phyloP scores from a whole-genome alignment of 2,888 invertebrate species.

The Phanerotoma sp. region DNA sequence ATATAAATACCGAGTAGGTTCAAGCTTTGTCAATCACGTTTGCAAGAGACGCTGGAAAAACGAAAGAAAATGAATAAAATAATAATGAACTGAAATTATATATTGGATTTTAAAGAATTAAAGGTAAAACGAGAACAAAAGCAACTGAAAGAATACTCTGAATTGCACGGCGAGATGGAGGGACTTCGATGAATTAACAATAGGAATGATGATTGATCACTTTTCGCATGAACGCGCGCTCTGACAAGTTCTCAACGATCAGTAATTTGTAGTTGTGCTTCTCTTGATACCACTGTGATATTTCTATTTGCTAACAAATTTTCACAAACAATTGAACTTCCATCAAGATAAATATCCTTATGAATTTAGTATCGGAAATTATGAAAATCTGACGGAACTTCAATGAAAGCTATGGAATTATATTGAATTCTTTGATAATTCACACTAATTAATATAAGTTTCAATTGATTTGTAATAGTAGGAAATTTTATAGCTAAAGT shows the following conservation, averaged over 20 bases:
- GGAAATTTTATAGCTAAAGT: too few relatives aligned
- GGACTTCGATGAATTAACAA: slow-evolving; percentile 37
- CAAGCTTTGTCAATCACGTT: too few relatives aligned
- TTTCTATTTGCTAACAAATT: slow-evolving; percentile 31
- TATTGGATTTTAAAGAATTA: not conserved
- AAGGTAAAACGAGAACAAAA: slow-evolving; percentile 1
- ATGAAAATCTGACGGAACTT: too few relatives aligned
- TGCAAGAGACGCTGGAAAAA: too few relatives aligned
- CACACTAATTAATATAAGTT: too few relatives aligned
- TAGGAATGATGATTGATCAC: slow-evolving; percentile 47
- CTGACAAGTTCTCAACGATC: slow-evolving; percentile 31
- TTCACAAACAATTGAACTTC: not conserved
- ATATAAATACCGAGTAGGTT: too few relatives aligned
- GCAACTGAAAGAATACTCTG: not conserved
- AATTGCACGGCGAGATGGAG: slow-evolving; percentile 7
- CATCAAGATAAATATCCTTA: not conserved
- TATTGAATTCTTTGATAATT: too few relatives aligned
- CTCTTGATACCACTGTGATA: slow-evolving; percentile 28
- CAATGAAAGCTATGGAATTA: too few relatives aligned
- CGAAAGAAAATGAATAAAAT: too few relatives aligned
- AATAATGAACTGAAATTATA: not conserved
- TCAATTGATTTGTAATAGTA: too few relatives aligned
- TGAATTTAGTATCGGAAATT: too few relatives aligned
- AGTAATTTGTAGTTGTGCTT: slow-evolving; percentile 47
- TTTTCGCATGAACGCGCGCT: slow-evolving; percentile 37